A percentile compares a stretch with the other conserved stretches of the same genome.
Evolutionary conservation across 2,113 vertebrate species (phyloP).

Genomic region (Todiramphus saurophagus): DNA sequence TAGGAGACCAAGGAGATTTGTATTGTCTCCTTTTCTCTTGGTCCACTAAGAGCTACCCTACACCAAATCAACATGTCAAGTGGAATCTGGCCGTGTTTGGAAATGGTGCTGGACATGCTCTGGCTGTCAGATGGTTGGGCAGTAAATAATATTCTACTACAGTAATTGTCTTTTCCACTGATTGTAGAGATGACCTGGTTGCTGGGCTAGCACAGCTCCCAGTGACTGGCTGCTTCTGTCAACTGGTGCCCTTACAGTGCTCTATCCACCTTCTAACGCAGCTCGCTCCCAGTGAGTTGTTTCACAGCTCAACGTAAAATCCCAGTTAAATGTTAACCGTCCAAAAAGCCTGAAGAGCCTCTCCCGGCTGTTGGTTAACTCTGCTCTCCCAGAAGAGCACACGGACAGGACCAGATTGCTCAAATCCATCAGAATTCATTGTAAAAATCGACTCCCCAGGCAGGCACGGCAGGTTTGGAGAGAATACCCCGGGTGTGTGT

Average conservation of each 20-base stretch:
- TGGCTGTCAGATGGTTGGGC: too few species aligned
- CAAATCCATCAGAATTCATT: neutral
- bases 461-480: neutral
- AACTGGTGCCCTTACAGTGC: neutral
- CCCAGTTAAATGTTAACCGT: neutral
- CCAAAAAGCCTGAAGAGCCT: neutral
- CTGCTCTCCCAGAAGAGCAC: neutral
- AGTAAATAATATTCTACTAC: neutral
- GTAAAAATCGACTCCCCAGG: neutral
- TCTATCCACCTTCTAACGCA: neutral
- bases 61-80: neutral
- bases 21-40: neutral
- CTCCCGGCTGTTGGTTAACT: neutral
- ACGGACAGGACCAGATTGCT: neutral
- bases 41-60: neutral
- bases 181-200: neutral
- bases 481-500: rapidly evolving
- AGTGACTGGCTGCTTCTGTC: neutral
- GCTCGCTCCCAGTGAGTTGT: neutral
- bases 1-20: neutral
- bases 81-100: neutral
- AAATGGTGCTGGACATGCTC: neutral
- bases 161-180: neutral
- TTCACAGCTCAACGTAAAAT: neutral
- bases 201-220: neutral